phyloP scores from a whole-genome alignment of 2,113 vertebrate species.

The Acrocephalus arundinaceus region DNA sequence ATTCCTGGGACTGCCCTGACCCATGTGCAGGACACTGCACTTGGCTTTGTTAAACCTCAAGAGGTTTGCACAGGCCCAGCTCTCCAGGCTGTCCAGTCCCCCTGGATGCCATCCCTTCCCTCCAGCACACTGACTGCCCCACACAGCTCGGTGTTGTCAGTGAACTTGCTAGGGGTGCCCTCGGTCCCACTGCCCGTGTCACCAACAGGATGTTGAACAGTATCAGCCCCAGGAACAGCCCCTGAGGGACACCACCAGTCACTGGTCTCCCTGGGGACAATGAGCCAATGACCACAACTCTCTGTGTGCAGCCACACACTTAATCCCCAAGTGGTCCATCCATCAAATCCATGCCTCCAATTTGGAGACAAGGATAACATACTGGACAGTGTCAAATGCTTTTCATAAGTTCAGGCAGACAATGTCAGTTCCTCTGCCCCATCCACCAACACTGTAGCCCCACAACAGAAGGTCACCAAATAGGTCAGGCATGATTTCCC shows the following conservation, averaged over 20 bases:
- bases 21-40: not conserved
- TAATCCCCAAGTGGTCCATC: not conserved
- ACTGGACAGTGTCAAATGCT: not conserved
- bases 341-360: not conserved
- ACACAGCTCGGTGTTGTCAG: rapidly evolving
- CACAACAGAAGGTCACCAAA: not conserved
- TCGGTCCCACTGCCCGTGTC: not conserved
- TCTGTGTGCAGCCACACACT: not conserved
- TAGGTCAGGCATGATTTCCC: not conserved
- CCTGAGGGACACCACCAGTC: not conserved
- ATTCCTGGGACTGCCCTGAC: not conserved
- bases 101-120: not conserved
- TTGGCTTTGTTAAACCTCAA: not conserved
- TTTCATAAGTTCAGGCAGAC: rapidly evolving
- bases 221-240: rapidly evolving
- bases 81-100: not conserved
- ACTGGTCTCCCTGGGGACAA: not conserved
- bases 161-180: not conserved
- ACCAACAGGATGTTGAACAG: not conserved
- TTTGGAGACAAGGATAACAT: not conserved
- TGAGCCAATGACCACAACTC: not conserved
- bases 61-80: not conserved
- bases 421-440: not conserved
- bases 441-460: not conserved
- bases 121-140: rapidly evolving